A percentile compares a stretch with the other conserved stretches of the same genome.
Evolutionary conservation across 1,140 invertebrate species (phyloP).

Genomic region (Drosophila kepulauana): DNA sequence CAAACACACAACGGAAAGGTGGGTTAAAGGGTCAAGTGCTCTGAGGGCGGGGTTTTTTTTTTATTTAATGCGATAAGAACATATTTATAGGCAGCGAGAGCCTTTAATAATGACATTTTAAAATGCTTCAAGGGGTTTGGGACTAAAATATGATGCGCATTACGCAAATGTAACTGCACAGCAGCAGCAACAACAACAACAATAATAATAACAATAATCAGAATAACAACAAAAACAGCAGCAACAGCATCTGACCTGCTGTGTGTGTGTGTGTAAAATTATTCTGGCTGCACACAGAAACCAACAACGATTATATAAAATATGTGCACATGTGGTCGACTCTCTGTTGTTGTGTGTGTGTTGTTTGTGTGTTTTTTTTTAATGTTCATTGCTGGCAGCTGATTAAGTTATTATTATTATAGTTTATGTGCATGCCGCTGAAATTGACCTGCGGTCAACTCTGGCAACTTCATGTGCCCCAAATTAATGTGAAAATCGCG

Average conservation of each 20-base stretch:
- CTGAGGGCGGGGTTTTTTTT: neutral
- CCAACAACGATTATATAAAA: slow-evolving; percentile 10
- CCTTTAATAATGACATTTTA: slow-evolving; percentile 32
- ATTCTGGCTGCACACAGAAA: neutral
- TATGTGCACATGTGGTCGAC: slow-evolving; percentile 8
- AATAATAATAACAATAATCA: slow-evolving; percentile 19
- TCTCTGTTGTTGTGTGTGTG: neutral
- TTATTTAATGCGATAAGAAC: slow-evolving; percentile 40
- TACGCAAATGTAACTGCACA: slow-evolving; percentile 22
- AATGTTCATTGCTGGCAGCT: slow-evolving; percentile 44
- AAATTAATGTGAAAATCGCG: slow-evolving; percentile 39
- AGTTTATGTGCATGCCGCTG: slow-evolving; percentile 34
- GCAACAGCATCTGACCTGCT: neutral
- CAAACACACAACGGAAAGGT: no score
- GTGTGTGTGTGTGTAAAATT: neutral
- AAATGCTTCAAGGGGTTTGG: slow-evolving; percentile 6
- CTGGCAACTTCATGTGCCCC: neutral
- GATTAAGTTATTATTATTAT: slow-evolving; percentile 51
- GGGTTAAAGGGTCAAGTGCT: neutral
- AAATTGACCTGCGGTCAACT: slow-evolving; percentile 17
- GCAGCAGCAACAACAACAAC: slow-evolving; percentile 12
- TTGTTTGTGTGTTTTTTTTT: slow-evolving; percentile 13
- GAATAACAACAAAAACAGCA: slow-evolving; percentile 1
- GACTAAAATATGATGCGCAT: slow-evolving; percentile 37
- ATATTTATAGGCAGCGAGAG: slow-evolving; percentile 35